phyloP scores from a whole-genome alignment of 1,140 invertebrate species.

The Drosophila mauritiana region DNA sequence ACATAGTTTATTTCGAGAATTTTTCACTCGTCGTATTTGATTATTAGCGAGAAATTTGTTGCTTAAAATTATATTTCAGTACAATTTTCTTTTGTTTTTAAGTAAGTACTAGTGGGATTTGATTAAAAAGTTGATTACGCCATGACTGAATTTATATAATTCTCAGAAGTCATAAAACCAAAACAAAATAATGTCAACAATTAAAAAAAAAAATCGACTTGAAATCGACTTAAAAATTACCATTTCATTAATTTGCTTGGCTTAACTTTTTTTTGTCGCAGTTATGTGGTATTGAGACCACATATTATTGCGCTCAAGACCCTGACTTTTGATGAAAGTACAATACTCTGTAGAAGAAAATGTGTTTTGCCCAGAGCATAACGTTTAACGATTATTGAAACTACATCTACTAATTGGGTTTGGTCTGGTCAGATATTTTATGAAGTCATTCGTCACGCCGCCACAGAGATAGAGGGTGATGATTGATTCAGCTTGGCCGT shows the following conservation, averaged over 20 bases:
- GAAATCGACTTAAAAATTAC: too few relatives aligned
- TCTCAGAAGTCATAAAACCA: too few relatives aligned
- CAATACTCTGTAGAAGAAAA: background rate
- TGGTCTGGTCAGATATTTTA: slow-evolving; percentile 32
- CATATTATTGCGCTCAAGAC: background rate
- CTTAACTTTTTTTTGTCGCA: background rate
- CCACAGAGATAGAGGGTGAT: slow-evolving; percentile 14
- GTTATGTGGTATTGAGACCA: background rate
- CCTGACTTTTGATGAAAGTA: slow-evolving; percentile 10
- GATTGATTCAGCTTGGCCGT: slow-evolving; percentile 22
- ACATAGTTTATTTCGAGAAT: slow-evolving; percentile 44
- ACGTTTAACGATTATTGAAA: slow-evolving; percentile 40
- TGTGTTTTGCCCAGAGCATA: background rate
- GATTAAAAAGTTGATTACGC: too few relatives aligned
- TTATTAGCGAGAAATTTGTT: too few relatives aligned
- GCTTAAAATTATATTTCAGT: too few relatives aligned
- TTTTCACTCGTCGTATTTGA: too few relatives aligned
- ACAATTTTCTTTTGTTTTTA: too few relatives aligned
- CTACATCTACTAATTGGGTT: slow-evolving; percentile 64
- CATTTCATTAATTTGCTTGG: background rate
- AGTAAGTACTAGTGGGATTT: too few relatives aligned
- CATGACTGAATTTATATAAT: too few relatives aligned
- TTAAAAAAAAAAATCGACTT: too few relatives aligned
- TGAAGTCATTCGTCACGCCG: slow-evolving; percentile 28
- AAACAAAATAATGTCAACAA: too few relatives aligned